phyloP scores from a whole-genome alignment of 2,113 vertebrate genomes.

The Thamnaconus septentrionalis region DNA sequence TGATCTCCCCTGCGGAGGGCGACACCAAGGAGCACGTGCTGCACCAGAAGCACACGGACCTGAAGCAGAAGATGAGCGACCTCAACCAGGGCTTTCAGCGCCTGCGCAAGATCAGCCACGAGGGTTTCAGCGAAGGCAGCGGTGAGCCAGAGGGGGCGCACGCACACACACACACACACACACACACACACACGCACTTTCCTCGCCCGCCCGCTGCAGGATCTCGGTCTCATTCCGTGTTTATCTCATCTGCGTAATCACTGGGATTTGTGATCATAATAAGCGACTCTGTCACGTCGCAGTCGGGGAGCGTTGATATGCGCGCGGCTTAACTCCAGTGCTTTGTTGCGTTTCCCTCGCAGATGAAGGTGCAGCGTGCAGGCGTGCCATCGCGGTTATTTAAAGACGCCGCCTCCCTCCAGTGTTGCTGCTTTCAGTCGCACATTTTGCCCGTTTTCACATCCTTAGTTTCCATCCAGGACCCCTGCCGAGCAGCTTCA shows the following conservation, averaged over 20 bases:
- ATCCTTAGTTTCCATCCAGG: no score
- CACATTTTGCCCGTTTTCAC: no score
- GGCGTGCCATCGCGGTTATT: no score
- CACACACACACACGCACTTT: no score
- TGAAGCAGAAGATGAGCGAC: conserved; percentile 86
- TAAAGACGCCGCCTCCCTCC: no score
- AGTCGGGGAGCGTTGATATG: neutral
- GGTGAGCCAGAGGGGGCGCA: conserved; percentile 71
- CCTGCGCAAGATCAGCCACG: conserved; percentile 87
- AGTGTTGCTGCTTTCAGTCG: no score
- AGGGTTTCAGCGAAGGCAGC: conserved; percentile 82
- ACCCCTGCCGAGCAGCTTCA: no score
- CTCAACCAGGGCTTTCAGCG: conserved; percentile 91
- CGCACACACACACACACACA: conserved; percentile 1
- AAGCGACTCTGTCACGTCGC: conserved; percentile 4
- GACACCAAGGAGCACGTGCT: conserved; percentile 77
- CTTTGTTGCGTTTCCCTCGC: conserved; percentile 10
- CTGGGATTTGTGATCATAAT: conserved; percentile 20
- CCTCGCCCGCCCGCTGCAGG: neutral
- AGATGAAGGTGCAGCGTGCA: no score
- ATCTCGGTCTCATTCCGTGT: neutral
- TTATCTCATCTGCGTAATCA: conserved; percentile 20
- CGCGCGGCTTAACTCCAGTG: neutral
- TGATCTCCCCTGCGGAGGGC: conserved; percentile 81
- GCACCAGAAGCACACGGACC: conserved; percentile 84